phyloP scores from a whole-genome alignment of 2,888 invertebrate genomes.

The Lottia scabra region DNA sequence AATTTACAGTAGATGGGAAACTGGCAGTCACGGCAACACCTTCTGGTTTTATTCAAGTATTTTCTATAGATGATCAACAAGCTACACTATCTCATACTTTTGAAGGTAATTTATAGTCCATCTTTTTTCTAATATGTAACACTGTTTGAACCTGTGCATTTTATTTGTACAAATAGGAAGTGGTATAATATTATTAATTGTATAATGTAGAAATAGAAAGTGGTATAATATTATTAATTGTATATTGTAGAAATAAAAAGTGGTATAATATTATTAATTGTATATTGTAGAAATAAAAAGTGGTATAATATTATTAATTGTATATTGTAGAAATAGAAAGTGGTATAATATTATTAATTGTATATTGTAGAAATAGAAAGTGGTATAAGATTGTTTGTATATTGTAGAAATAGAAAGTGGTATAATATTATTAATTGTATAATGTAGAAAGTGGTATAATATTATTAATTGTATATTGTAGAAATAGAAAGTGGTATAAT shows the following conservation, averaged over 20 bases:
- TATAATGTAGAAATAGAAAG: not conserved
- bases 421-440: too few species aligned
- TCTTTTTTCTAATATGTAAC: too few species aligned
- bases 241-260: too few species aligned
- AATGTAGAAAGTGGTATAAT: too few species aligned
- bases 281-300: too few species aligned
- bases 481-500: too few species aligned
- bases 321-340: not conserved
- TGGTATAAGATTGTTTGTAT: too few species aligned
- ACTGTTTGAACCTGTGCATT: too few species aligned
- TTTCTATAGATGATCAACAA: constrained; percentile 32
- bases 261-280: too few species aligned
- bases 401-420: too few species aligned
- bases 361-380: constrained; percentile 64
- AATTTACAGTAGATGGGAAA: constrained; percentile 44
- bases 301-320: not conserved
- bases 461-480: constrained; percentile 40
- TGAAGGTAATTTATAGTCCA: not conserved
- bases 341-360: constrained; percentile 62
- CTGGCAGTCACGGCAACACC: constrained; percentile 44
- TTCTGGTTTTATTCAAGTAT: constrained; percentile 48
- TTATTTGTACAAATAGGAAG: too few species aligned
- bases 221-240: constrained; percentile 58
- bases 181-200: not conserved
- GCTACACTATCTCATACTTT: constrained; percentile 35